A percentile compares a stretch with the other conserved stretches of the same genome.
phyloP scores from a whole-genome alignment of 2,797 vertebrate species.

The Sebastes diploproa region DNA sequence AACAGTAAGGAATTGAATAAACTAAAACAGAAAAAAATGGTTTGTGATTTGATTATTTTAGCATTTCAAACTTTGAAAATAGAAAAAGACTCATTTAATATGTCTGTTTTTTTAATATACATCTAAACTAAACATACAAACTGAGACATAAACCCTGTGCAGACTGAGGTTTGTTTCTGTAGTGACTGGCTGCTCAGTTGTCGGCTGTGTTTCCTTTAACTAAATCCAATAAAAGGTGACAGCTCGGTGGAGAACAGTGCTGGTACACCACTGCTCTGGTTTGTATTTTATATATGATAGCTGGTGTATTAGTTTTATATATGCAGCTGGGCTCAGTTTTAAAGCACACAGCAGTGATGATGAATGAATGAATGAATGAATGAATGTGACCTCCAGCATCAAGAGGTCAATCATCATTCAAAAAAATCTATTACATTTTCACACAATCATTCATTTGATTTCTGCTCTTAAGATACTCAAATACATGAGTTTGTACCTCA shows the following conservation, averaged over 20 bases:
- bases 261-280: neutral
- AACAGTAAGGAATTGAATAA: neutral
- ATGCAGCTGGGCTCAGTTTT: neutral
- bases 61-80: neutral
- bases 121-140: neutral
- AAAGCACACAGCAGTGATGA: neutral
- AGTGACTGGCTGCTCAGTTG: neutral
- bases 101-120: neutral
- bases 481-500: neutral
- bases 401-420: conserved; percentile 19
- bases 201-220: conserved; percentile 11
- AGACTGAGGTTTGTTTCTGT: neutral
- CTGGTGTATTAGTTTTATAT: neutral
- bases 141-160: neutral
- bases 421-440: neutral
- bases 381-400: conserved; percentile 21
- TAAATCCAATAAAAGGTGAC: conserved; percentile 23
- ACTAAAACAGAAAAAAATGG: neutral
- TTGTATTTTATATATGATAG: neutral
- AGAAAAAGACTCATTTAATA: neutral
- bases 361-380: conserved; percentile 6
- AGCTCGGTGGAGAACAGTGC: conserved; percentile 5
- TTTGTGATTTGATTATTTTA: neutral
- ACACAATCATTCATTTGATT: neutral
- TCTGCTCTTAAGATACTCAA: neutral